phyloP scores from a whole-genome alignment of 2,113 vertebrate genomes.

The Pedionomus torquatus region DNA sequence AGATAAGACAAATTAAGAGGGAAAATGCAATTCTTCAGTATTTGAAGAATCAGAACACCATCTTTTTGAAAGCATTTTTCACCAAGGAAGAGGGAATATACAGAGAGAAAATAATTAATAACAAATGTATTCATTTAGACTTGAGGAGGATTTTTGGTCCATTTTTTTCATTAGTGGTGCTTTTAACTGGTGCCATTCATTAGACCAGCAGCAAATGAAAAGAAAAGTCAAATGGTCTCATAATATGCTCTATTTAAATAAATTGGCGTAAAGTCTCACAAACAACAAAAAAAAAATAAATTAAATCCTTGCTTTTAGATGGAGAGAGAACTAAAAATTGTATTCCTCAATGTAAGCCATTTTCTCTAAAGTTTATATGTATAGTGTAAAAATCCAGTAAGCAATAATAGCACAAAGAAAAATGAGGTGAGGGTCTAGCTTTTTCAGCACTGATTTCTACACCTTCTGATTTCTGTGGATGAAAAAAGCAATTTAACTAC shows the following conservation, averaged over 20 bases:
- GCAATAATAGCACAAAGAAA: background rate
- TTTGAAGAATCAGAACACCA: background rate
- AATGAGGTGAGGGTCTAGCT: background rate
- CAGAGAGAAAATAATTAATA: conserved; percentile 4
- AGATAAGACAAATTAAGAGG: background rate
- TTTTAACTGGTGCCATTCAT: conserved; percentile 28
- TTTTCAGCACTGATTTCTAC: background rate
- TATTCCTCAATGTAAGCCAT: background rate
- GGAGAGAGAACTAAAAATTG: background rate
- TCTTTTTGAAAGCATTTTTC: background rate
- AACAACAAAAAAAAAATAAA: background rate
- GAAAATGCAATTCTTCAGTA: background rate
- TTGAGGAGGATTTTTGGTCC: background rate
- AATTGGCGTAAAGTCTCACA: background rate
- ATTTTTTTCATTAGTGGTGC: background rate
- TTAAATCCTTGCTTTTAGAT: conserved; percentile 9
- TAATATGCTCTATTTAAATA: background rate
- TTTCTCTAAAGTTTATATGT: background rate
- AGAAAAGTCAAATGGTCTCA: background rate
- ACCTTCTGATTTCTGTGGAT: background rate
- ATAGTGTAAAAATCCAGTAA: background rate
- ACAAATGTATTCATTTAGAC: background rate
- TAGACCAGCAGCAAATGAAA: conserved; percentile 14
- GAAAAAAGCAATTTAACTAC: background rate
- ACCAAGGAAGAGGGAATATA: background rate